Percentiles rank a stretch among this genome's conserved stretches.
phyloP scores from a whole-genome alignment of 2,113 vertebrate species.

The Nymphicus hollandicus region DNA sequence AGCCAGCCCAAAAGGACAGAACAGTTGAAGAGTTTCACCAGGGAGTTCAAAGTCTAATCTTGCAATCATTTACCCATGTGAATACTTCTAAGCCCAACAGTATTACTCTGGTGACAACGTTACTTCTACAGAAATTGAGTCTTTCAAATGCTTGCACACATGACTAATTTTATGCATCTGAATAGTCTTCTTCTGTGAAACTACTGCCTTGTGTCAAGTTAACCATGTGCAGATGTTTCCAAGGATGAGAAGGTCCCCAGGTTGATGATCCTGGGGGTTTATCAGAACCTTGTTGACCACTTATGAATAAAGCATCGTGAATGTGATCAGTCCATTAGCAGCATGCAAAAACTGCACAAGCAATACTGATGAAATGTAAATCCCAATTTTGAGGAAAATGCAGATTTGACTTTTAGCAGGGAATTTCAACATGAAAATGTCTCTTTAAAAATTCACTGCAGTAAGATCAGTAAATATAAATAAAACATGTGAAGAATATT shows the following conservation, averaged over 20 bases:
- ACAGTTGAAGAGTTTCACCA: background rate
- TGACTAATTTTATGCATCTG: background rate
- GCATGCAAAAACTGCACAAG: background rate
- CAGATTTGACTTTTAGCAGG: background rate
- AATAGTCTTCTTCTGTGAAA: background rate
- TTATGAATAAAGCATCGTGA: background rate
- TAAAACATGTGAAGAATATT: conserved; percentile 57
- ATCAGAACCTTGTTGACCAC: background rate
- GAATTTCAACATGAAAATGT: background rate
- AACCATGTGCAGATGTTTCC: background rate
- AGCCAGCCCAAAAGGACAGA: background rate
- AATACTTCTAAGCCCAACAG: background rate
- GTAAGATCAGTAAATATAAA: conserved; percentile 53
- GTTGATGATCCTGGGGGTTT: background rate
- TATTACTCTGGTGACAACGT: background rate
- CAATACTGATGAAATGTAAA: background rate
- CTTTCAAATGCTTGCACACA: background rate
- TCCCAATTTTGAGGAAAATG: background rate
- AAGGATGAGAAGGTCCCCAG: background rate
- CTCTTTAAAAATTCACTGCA: conserved; percentile 29
- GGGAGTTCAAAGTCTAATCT: background rate
- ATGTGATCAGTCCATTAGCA: background rate
- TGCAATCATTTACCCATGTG: background rate
- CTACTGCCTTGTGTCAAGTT: background rate
- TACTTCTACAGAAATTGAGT: background rate